A percentile compares a stretch with the other conserved stretches of the same genome.
Conservation (phyloP, 2,113 vertebrate species). For the Corapipo altera region DNA sequence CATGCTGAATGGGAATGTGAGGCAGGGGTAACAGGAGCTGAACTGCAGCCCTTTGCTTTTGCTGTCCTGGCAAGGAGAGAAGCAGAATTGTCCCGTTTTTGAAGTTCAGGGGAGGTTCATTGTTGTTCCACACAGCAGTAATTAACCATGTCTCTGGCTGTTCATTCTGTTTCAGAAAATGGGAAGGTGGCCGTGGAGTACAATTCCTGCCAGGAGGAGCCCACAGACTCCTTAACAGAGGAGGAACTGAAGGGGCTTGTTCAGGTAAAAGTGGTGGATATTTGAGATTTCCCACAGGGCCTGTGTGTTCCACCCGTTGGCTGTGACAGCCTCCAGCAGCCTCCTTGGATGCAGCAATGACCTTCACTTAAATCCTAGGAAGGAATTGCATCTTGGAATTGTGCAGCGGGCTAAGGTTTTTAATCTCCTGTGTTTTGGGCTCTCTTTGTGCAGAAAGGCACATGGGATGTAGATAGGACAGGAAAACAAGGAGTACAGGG, state of each 20-base stretch:
- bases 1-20: too few species aligned
- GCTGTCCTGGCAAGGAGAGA: not conserved
- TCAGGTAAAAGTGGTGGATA: slow-evolving; percentile 49
- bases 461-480: not conserved
- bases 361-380: not conserved
- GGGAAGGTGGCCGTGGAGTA: slow-evolving; percentile 75
- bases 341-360: not conserved
- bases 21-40: not conserved
- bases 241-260: slow-evolving; percentile 70
- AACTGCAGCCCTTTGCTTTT: not conserved
- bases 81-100: not conserved
- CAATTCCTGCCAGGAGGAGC: slow-evolving; percentile 51
- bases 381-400: not conserved
- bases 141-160: not conserved
- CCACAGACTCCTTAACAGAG: slow-evolving; percentile 54
- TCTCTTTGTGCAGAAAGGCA: not conserved
- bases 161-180: slow-evolving; percentile 63
- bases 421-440: not conserved
- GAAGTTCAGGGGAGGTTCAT: not conserved
- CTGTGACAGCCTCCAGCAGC: not conserved
- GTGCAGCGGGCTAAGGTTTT: not conserved
- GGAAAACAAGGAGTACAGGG: not conserved
- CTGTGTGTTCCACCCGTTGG: not conserved
- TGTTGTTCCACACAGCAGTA: not conserved
- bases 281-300: not conserved